A percentile compares a stretch with the other conserved stretches of the same genome.
Conservation (phyloP, 2,888 invertebrate species). For the Meiosimyza platycephala region DNA sequence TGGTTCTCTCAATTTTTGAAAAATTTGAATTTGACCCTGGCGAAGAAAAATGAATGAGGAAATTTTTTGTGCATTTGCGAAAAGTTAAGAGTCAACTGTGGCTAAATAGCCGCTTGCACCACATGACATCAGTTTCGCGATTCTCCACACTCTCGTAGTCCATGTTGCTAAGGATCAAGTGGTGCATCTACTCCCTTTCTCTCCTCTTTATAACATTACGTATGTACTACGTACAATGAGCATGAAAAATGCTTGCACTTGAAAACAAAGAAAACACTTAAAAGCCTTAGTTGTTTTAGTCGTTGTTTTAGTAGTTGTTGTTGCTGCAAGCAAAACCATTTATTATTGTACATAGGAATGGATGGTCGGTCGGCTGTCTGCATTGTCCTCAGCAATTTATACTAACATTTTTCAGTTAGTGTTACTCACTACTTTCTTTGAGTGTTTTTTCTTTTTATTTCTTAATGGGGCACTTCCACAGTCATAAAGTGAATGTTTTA, state of each 20-base stretch:
- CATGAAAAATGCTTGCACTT: constrained; percentile 17
- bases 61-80: no score
- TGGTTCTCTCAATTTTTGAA: no score
- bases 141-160: neutral
- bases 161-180: neutral
- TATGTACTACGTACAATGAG: no score
- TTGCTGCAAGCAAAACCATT: neutral
- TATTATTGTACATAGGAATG: neutral
- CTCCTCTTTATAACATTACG: neutral
- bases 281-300: constrained; percentile 7
- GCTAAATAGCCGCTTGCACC: neutral
- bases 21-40: no score
- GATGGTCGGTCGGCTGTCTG: neutral
- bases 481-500: neutral
- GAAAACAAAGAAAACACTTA: neutral
- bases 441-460: neutral
- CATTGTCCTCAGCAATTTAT: neutral
- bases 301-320: neutral
- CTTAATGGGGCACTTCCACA: constrained; percentile 1
- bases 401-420: constrained; percentile 7
- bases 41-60: no score
- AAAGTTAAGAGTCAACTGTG: neutral
- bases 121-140: neutral
- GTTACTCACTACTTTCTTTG: neutral
- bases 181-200: neutral